A percentile compares a stretch with the other conserved stretches of the same genome.
Evolutionary conservation across 2,113 vertebrate genomes (phyloP).

Genomic region (Chinchilla lanigera): DNA sequence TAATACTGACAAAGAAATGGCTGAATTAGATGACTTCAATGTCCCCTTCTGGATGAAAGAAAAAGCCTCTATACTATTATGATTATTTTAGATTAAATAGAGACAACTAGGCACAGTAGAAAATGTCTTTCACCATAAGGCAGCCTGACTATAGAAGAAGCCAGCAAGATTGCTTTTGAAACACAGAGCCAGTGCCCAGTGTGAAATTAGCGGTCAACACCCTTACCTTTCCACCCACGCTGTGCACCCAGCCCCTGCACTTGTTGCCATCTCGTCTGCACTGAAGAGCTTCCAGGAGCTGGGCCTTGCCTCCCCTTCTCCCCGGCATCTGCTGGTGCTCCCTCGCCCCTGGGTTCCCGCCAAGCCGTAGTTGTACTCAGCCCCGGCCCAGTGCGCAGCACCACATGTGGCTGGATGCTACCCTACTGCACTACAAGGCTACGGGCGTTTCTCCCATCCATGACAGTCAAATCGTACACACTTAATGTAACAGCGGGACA

Average conservation of each 20-base stretch:
- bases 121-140: neutral
- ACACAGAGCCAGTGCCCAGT: neutral
- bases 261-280: neutral
- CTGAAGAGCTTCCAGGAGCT: neutral
- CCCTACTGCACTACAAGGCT: neutral
- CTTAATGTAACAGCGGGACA: neutral
- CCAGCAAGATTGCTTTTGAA: neutral
- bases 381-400: neutral
- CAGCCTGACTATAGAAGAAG: neutral
- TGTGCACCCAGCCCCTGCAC: neutral
- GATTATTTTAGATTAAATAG: conserved; percentile 57
- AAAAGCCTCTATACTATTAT: neutral
- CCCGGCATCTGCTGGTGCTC: neutral
- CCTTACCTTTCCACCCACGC: neutral
- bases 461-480: neutral
- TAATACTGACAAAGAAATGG: conserved; percentile 25
- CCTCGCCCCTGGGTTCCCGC: neutral
- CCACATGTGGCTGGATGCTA: neutral
- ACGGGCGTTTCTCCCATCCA: neutral
- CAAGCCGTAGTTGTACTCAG: neutral
- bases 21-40: neutral
- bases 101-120: neutral
- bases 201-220: neutral
- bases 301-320: neutral
- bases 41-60: neutral